Percentiles rank a stretch among this genome's conserved stretches.
phyloP scores from a whole-genome alignment of 2,797 vertebrate species.

The Aselliscus stoliczkanus region DNA sequence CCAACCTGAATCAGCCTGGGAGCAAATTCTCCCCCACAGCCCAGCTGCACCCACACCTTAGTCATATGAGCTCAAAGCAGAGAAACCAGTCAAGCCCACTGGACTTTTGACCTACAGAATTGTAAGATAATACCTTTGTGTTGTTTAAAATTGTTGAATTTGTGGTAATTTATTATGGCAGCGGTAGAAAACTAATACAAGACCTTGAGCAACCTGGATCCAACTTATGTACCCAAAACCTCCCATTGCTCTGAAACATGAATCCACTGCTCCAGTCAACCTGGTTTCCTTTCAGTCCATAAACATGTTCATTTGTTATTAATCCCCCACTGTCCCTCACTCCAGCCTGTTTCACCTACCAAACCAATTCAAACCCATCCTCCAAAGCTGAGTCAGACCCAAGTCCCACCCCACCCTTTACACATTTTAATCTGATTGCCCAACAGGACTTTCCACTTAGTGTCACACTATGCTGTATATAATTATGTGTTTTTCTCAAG shows the following conservation, averaged over 20 bases:
- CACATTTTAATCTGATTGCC: neutral
- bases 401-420: neutral
- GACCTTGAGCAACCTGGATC: neutral
- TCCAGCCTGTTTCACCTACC: neutral
- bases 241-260: neutral
- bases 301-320: neutral
- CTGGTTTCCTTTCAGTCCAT: neutral
- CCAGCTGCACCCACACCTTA: neutral
- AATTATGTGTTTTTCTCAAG: neutral
- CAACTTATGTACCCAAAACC: neutral
- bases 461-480: neutral
- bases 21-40: neutral
- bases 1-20: neutral
- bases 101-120: neutral
- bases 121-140: neutral
- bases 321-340: neutral
- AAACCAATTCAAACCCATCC: neutral
- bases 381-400: neutral
- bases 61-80: neutral
- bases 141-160: neutral
- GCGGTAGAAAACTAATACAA: neutral
- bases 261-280: neutral
- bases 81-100: neutral
- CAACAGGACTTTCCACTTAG: neutral
- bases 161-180: neutral